Conservation (phyloP, 2,888 invertebrate species). For the Dysmachus trigonus region DNA sequence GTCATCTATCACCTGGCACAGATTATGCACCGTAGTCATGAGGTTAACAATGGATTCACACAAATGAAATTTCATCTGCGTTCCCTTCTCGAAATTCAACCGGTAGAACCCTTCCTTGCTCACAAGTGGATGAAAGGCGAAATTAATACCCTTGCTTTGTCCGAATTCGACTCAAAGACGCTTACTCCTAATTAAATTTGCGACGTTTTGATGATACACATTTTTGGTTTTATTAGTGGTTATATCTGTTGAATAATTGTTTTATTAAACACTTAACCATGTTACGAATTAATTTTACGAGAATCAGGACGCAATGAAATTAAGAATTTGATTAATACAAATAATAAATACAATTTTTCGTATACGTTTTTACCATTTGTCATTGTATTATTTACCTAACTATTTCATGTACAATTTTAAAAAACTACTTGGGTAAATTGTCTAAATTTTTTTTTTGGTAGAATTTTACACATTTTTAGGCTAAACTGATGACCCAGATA, state of each 20-base stretch:
- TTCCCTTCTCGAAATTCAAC: background rate
- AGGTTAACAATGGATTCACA: slow-evolving; percentile 21
- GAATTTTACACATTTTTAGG: too few relatives aligned
- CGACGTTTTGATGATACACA: background rate
- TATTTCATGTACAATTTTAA: too few relatives aligned
- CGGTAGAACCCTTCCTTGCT: background rate
- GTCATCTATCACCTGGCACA: slow-evolving; percentile 23
- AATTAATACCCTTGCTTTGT: background rate
- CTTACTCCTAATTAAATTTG: background rate
- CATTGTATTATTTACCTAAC: too few relatives aligned
- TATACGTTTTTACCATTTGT: too few relatives aligned
- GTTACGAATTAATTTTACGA: background rate
- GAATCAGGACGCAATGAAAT: background rate
- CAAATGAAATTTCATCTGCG: slow-evolving; percentile 24
- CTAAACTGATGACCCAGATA: too few relatives aligned
- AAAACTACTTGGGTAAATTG: too few relatives aligned
- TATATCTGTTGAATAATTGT: background rate
- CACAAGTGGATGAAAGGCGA: background rate
- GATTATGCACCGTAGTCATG: slow-evolving; percentile 33
- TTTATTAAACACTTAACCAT: background rate
- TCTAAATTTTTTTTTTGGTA: too few relatives aligned
- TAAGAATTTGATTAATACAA: too few relatives aligned
- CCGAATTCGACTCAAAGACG: background rate
- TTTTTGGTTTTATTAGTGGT: background rate
- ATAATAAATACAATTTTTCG: too few relatives aligned